These are phyloP conservation scores for Enteromius trimaculatus DNA, from an alignment of 2,797 vertebrate species.

Conservation along the genomic window DNA sequence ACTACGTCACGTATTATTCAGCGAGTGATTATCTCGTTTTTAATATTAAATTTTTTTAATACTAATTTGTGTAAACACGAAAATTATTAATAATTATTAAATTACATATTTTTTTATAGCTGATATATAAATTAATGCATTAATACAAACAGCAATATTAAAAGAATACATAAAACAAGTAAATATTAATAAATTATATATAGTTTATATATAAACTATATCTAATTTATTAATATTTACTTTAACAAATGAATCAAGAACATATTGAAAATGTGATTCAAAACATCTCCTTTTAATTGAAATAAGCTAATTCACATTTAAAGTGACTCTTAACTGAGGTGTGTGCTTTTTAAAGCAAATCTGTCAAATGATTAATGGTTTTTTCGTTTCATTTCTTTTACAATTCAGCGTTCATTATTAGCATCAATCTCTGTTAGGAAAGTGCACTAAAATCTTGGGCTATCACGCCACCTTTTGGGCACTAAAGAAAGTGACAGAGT, in stretches of 20 bases:
- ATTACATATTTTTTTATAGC: background rate
- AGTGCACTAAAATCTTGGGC: background rate
- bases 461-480: constrained; percentile 42
- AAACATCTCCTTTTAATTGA: background rate
- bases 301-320: background rate
- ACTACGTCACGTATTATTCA: background rate
- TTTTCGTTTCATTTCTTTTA: background rate
- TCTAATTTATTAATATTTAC: no score
- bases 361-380: background rate
- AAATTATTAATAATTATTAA: background rate
- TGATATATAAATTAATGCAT: background rate
- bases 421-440: background rate
- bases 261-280: background rate
- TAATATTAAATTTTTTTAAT: background rate
- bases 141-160: no score
- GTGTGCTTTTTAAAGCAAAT: background rate
- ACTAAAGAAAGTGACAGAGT: background rate
- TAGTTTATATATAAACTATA: no score
- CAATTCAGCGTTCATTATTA: background rate
- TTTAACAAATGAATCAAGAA: no score
- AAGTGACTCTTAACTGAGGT: background rate
- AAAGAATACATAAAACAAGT: background rate
- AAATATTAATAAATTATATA: background rate
- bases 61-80: background rate
- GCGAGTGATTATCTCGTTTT: no score